A percentile compares a stretch with the other conserved stretches of the same genome.
These are phyloP conservation scores for Sialis fuliginosa DNA, from an alignment of 2,888 invertebrate genomes.

Conservation along the genomic window DNA sequence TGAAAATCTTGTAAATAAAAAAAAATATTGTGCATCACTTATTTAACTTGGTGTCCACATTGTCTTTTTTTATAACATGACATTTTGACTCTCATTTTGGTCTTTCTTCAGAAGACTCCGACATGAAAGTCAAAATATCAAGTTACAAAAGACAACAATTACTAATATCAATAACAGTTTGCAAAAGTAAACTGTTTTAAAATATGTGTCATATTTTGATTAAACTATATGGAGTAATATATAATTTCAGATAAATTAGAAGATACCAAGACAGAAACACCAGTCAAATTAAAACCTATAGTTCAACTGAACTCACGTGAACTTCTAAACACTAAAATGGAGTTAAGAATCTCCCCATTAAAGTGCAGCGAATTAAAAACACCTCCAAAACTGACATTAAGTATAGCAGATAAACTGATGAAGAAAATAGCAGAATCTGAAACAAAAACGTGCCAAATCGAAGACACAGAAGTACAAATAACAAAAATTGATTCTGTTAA, in stretches of 20 bases:
- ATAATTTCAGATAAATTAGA: neutral
- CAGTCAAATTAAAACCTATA: conserved; percentile 13
- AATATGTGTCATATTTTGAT: no score
- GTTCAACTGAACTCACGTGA: conserved; percentile 17
- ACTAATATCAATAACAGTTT: no score
- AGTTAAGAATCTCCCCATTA: conserved; percentile 13
- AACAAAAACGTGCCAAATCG: neutral
- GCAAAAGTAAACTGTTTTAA: no score
- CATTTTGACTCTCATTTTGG: no score
- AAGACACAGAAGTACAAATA: neutral
- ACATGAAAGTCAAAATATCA: no score
- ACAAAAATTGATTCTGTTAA: conserved; percentile 6
- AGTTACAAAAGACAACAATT: no score
- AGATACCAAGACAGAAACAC: conserved; percentile 1
- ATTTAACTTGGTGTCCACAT: no score
- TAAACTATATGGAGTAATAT: no score
- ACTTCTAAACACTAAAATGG: conserved; percentile 7
- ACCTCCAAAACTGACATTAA: conserved; percentile 11
- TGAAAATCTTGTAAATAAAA: no score
- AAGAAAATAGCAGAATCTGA: conserved; percentile 16
- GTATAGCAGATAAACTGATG: conserved; percentile 21
- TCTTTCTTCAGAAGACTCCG: no score
- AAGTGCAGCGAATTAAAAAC: conserved; percentile 8
- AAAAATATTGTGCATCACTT: no score
- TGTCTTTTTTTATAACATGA: no score